Evolutionary conservation across 2,888 invertebrate species (phyloP).

Genomic region (Heliconius ethilla): DNA sequence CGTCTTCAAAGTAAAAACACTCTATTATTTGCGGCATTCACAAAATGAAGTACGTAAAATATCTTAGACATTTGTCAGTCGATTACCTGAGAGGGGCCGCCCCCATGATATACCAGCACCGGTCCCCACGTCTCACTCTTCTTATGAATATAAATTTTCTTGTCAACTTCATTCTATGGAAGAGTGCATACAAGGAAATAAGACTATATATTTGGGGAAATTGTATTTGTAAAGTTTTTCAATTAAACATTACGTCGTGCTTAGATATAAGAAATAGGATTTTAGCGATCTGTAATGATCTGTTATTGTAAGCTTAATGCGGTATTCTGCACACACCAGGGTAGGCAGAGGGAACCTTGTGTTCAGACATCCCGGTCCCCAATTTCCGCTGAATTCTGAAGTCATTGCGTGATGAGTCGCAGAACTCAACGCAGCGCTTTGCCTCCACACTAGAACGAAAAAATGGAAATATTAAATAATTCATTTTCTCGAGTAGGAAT

Average conservation of each 20-base stretch:
- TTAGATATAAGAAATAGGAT: not conserved
- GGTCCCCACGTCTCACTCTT: conserved; percentile 64
- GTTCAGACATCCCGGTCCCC: no score
- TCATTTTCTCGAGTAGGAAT: no score
- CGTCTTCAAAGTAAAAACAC: conserved; percentile 44
- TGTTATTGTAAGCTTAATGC: not conserved
- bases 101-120: conserved; percentile 69
- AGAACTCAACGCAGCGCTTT: no score
- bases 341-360: no score
- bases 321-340: no score
- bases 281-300: no score
- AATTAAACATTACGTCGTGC: not conserved
- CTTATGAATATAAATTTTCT: conserved; percentile 75
- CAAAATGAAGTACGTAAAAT: conserved; percentile 79
- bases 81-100: conserved; percentile 75
- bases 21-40: conserved; percentile 61
- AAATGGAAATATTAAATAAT: no score
- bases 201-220: conserved; percentile 5
- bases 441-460: no score
- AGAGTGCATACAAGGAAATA: conserved; percentile 7
- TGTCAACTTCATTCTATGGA: conserved; percentile 29
- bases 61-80: conserved; percentile 80
- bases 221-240: not conserved
- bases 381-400: no score
- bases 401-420: no score